Conservation (phyloP, 2,888 invertebrate species). For the Nomada ruficornis region DNA sequence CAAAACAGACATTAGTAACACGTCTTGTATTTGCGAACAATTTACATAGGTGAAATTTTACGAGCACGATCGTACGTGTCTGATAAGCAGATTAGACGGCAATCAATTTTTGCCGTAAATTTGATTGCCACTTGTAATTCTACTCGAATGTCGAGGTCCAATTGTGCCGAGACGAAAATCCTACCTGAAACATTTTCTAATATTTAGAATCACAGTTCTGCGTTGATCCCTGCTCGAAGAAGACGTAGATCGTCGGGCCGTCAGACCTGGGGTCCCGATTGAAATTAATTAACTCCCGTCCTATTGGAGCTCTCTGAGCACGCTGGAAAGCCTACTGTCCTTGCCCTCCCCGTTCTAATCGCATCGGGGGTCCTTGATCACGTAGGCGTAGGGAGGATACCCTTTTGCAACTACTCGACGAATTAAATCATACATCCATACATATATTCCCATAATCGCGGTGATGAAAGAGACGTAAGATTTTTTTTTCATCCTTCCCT, state of each 20-base stretch:
- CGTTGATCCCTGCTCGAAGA: neutral
- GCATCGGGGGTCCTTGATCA: conserved; percentile 63
- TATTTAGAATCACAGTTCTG: conserved; percentile 9
- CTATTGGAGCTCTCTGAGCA: conserved; percentile 55
- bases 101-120: too few relatives aligned
- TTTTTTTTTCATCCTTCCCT: neutral
- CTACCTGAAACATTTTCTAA: conserved; percentile 26
- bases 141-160: neutral
- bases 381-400: conserved; percentile 63
- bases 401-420: conserved; percentile 49
- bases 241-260: conserved; percentile 42
- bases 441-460: conserved; percentile 13
- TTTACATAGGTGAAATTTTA: too few relatives aligned
- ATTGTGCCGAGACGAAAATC: neutral
- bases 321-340: conserved; percentile 62
- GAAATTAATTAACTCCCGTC: conserved; percentile 65
- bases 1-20: neutral
- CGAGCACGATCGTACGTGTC: too few relatives aligned
- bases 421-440: conserved; percentile 31
- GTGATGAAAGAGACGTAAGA: conserved; percentile 17
- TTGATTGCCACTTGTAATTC: too few relatives aligned
- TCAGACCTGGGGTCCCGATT: conserved; percentile 33
- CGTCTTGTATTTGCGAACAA: too few relatives aligned
- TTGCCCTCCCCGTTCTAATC: conserved; percentile 69
- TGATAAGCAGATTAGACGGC: too few relatives aligned